phyloP scores from a whole-genome alignment of 2,888 invertebrate species.

The Hydrotaea diabolus region DNA sequence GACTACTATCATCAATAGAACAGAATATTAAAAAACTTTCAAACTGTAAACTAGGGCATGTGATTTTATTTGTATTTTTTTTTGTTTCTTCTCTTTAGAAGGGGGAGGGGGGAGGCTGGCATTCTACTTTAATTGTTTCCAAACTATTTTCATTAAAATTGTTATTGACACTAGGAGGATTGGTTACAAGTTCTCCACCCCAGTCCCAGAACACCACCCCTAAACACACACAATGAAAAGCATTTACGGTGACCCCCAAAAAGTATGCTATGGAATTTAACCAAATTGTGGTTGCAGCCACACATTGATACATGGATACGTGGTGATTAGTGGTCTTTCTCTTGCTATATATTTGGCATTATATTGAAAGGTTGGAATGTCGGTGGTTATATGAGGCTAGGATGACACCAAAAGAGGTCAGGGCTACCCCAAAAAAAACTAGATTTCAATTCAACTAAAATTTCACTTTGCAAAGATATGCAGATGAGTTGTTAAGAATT shows the following conservation, averaged over 20 bases:
- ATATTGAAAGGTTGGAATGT: constrained; percentile 10
- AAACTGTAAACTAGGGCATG: constrained; percentile 20
- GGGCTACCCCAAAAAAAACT: background rate
- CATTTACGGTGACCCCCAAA: constrained; percentile 22
- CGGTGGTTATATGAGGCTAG: background rate
- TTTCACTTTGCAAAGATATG: constrained; percentile 5
- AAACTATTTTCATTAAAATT: background rate
- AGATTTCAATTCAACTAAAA: too few relatives aligned
- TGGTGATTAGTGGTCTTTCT: constrained; percentile 16
- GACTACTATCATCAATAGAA: too few relatives aligned
- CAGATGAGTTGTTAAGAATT: background rate
- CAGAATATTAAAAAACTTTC: background rate
- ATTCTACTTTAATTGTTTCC: constrained; percentile 3
- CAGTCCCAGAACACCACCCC: background rate
- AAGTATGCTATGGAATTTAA: constrained; percentile 25
- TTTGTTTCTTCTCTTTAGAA: background rate
- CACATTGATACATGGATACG: background rate
- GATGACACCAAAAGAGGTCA: constrained; percentile 10
- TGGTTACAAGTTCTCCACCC: background rate
- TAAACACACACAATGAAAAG: background rate
- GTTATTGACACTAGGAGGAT: constrained; percentile 20
- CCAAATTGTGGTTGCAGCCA: constrained; percentile 12
- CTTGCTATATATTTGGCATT: constrained; percentile 36
- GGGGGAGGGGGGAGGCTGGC: too few relatives aligned
- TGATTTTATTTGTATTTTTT: background rate